Base-by-base conservation (phyloP, 92 coral and sea anemone species). In the Paragorgia papillata region DNA sequence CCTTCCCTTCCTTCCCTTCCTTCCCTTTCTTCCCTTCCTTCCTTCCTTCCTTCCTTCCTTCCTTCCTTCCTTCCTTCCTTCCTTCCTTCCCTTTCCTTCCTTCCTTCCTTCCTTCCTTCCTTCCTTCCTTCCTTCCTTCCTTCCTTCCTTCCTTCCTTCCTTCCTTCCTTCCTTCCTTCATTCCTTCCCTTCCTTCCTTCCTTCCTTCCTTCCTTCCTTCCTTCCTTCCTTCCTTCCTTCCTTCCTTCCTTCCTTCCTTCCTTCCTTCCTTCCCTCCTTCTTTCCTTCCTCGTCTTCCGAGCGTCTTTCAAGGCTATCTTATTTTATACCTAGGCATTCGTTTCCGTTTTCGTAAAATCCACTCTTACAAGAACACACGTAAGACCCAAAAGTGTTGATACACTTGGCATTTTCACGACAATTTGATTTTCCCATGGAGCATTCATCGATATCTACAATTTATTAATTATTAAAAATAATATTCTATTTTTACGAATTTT, bases 201-300 rank as follows among this genome's bases (percentile, higher is more conserved):
- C 58, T 51, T 51, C 58, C 58, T 51, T 51, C 58, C 58, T 51
- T 51, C n/a, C 58, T 51, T 51, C 58, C 58, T 51, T 17, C 58
- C 58, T 51, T 17, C 58, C 58, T 51, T 51, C 58, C 58, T 51
- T 51, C 58, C 58, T 51, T 51, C 58, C n/a, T 51, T 51, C 58
- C 58, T 51, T 51, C 58, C 58, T 51, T 51, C 58, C 58, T 51
- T 51, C 58, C 20, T 51, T 22, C 58, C 58, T 51, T 51, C 58
- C 58, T 51, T 51, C 58, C 58, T 51, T 51, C 58, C 58, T 51
- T 17, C 58, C 20, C 26, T 22, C n/a, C 26, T 51, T 51, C 58
- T 22, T 51, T 51, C 50, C 50, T 43, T 43, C 50, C 50, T 43
- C 17, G 9, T 17, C 50, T 43, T 43, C 50, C 17, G 8, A 5